These are phyloP conservation scores for Zeugodacus cucurbitae DNA, from an alignment of 1,140 invertebrate species.

Conservation along the genomic window DNA sequence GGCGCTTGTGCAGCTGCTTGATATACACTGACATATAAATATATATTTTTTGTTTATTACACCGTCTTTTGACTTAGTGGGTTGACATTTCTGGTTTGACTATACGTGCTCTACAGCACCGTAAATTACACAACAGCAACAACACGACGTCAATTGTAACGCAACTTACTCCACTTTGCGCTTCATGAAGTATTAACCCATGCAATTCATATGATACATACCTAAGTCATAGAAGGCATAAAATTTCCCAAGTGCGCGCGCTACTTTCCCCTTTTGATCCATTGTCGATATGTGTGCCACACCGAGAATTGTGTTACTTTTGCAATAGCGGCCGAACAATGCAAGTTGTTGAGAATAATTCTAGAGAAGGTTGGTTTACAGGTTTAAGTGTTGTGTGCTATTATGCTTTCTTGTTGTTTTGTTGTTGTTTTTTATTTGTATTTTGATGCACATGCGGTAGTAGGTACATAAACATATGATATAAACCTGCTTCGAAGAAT, in stretches of 20 bases:
- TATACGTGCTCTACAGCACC: not conserved
- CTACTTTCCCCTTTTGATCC: constrained; percentile 19
- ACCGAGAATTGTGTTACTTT: not conserved
- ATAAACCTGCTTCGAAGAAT: no score
- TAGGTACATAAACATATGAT: no score
- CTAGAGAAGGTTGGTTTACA: not conserved
- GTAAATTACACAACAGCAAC: not conserved
- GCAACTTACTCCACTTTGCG: not conserved
- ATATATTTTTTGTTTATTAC: not conserved
- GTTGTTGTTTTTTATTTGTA: no score
- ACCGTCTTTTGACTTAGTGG: not conserved
- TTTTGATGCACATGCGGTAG: no score
- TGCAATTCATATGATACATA: not conserved
- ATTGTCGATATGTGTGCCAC: not conserved
- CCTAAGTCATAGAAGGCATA: not conserved
- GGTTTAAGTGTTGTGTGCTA: not conserved
- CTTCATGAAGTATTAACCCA: not conserved
- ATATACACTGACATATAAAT: not conserved
- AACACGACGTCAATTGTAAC: not conserved
- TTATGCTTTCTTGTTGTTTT: not conserved
- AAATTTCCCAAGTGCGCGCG: constrained; percentile 2
- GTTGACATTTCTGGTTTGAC: constrained; percentile 9
- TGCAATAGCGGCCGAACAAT: not conserved
- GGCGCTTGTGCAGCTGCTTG: not conserved
- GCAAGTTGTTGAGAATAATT: not conserved